These are phyloP conservation scores for Sorex fumeus DNA, from an alignment of 2,113 vertebrate genomes.

Conservation along the genomic window DNA sequence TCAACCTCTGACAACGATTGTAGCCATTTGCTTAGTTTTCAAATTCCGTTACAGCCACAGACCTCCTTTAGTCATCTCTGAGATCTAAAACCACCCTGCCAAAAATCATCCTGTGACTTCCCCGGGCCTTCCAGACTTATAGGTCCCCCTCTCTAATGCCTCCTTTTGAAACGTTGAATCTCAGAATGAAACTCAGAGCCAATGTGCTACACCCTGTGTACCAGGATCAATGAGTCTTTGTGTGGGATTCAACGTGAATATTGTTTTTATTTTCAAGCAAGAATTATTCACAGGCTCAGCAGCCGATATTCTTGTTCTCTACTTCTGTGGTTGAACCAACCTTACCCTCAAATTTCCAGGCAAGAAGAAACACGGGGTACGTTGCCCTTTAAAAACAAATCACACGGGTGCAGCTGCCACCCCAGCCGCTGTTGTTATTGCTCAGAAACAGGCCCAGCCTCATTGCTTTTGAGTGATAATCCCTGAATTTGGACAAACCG, in stretches of 20 bases:
- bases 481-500: neutral
- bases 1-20: too few species aligned
- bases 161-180: neutral
- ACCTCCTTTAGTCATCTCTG: neutral
- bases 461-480: neutral
- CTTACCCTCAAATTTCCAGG: neutral
- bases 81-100: neutral
- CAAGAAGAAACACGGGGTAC: neutral
- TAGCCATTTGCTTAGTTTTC: neutral
- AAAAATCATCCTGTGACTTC: neutral
- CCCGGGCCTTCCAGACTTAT: neutral
- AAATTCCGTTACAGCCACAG: neutral
- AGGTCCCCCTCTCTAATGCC: neutral
- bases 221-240: neutral
- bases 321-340: neutral
- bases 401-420: neutral
- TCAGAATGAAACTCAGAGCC: neutral
- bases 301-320: neutral
- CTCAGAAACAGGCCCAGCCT: neutral
- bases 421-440: too few species aligned
- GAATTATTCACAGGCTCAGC: neutral
- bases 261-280: neutral
- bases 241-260: neutral
- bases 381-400: neutral
- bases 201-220: neutral